phyloP scores from a whole-genome alignment of 2,888 invertebrate species.

The Volucella inflata region DNA sequence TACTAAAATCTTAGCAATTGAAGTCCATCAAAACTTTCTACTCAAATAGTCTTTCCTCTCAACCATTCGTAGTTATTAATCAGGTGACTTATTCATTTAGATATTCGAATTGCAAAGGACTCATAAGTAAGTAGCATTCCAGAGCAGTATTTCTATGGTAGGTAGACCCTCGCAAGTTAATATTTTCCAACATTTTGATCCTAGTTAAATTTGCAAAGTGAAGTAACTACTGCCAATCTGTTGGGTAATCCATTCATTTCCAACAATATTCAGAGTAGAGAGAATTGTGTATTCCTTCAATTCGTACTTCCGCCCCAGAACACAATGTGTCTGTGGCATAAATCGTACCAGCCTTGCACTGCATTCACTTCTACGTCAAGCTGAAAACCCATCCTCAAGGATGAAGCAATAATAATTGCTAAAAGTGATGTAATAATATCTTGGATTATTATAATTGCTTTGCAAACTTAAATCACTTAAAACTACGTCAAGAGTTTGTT shows the following conservation, averaged over 20 bases:
- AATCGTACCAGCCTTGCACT: constrained; percentile 1
- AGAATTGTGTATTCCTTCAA: neutral
- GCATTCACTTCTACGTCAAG: constrained; percentile 6
- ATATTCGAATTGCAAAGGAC: neutral
- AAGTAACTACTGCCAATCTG: constrained; percentile 18
- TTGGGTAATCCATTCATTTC: constrained; percentile 16
- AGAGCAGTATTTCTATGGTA: neutral
- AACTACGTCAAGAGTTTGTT: constrained; percentile 52
- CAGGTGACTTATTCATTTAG: too few relatives aligned
- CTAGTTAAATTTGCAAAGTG: constrained; percentile 5
- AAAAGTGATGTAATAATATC: constrained; percentile 68
- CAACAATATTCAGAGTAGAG: neutral
- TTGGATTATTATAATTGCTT: constrained; percentile 72
- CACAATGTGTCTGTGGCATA: neutral
- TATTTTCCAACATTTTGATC: constrained; percentile 2
- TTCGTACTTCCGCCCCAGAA: neutral
- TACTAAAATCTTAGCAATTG: too few relatives aligned
- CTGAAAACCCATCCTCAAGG: constrained; percentile 14
- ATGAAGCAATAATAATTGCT: constrained; percentile 62
- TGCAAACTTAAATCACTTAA: constrained; percentile 68
- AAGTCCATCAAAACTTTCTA: too few relatives aligned
- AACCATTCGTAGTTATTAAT: too few relatives aligned
- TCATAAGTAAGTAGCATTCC: neutral
- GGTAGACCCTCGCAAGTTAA: too few relatives aligned
- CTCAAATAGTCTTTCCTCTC: too few relatives aligned